A percentile compares a stretch with the other conserved stretches of the same genome.
Conservation (phyloP, 2,797 vertebrate genomes). For the Periophthalmus magnuspinnatus region DNA sequence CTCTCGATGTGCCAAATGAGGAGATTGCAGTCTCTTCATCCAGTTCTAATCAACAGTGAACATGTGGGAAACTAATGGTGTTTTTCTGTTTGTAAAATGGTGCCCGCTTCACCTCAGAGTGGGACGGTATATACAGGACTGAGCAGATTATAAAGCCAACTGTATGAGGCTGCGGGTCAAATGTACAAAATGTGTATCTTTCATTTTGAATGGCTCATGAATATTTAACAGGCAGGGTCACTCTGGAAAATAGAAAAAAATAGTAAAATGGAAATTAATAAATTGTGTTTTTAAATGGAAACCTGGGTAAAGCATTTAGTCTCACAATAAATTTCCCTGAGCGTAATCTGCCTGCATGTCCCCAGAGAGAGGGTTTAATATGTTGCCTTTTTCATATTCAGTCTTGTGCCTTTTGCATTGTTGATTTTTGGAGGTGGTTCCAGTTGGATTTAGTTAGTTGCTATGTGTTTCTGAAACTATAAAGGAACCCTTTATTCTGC, state of each 20-base stretch:
- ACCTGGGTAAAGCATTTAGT: slow-evolving; percentile 62
- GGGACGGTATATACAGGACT: slow-evolving; percentile 54
- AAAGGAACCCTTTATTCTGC: slow-evolving; percentile 63
- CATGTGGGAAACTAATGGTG: slow-evolving; percentile 72
- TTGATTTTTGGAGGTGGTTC: slow-evolving; percentile 42
- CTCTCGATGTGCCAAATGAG: slow-evolving; percentile 64
- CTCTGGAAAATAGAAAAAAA: slow-evolving; percentile 45
- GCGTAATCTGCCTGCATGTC: slow-evolving; percentile 66
- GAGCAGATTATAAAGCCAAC: slow-evolving; percentile 61
- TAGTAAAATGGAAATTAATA: slow-evolving; percentile 68
- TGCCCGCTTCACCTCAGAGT: slow-evolving; percentile 62
- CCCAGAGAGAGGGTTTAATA: slow-evolving; percentile 39
- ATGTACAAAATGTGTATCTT: slow-evolving; percentile 76
- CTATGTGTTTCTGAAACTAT: slow-evolving; percentile 54
- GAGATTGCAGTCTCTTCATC: slow-evolving; percentile 70
- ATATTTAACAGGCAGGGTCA: slow-evolving; percentile 76
- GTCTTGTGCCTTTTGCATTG: slow-evolving; percentile 47
- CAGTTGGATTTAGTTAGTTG: slow-evolving; percentile 51
- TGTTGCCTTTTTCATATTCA: slow-evolving; percentile 31
- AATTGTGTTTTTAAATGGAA: slow-evolving; percentile 69
- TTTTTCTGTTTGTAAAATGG: slow-evolving; percentile 62
- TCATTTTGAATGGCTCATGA: slow-evolving; percentile 80
- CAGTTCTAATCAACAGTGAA: slow-evolving; percentile 69
- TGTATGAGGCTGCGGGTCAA: slow-evolving; percentile 69
- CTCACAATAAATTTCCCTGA: slow-evolving; percentile 66